A percentile compares a stretch with the other conserved stretches of the same genome.
phyloP scores from a whole-genome alignment of 1,140 invertebrate species.

The Leptinotarsa undecemlineata region DNA sequence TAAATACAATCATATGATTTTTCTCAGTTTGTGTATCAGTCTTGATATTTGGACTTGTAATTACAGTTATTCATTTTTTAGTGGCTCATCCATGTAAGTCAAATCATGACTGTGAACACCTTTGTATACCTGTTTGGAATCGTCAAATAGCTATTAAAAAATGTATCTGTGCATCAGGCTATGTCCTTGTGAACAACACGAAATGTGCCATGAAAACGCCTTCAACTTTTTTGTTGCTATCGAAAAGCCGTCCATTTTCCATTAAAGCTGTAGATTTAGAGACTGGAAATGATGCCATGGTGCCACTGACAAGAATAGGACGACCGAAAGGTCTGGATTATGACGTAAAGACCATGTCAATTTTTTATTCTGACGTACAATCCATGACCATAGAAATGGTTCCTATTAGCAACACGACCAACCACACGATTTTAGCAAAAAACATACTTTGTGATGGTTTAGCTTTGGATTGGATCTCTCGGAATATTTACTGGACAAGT shows the following conservation, averaged over 20 bases:
- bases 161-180: slow-evolving; percentile 74
- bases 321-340: slow-evolving; percentile 70
- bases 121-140: slow-evolving; percentile 69
- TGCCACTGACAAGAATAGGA: slow-evolving; percentile 61
- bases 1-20: too few relatives aligned
- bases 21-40: too few relatives aligned
- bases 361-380: slow-evolving; percentile 73
- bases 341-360: slow-evolving; percentile 64
- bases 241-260: slow-evolving; percentile 64
- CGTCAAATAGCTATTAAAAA: slow-evolving; percentile 59
- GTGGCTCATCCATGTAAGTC: slow-evolving; percentile 73
- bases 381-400: slow-evolving; percentile 49
- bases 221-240: slow-evolving; percentile 66
- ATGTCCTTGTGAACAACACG: slow-evolving; percentile 60
- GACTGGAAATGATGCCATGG: slow-evolving; percentile 58
- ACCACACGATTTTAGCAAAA: slow-evolving; percentile 36
- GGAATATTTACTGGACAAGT: slow-evolving; percentile 84
- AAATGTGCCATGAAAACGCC: slow-evolving; percentile 46
- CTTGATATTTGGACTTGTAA: too few relatives aligned
- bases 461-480: slow-evolving; percentile 78
- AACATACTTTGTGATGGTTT: slow-evolving; percentile 72
- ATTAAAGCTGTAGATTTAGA: slow-evolving; percentile 63
- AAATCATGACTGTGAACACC: slow-evolving; percentile 74
- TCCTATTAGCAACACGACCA: slow-evolving; percentile 39
- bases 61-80: slow-evolving; percentile 43